These are phyloP conservation scores for Platichthys stellatus DNA, from an alignment of 2,113 vertebrate species.

Conservation along the genomic window DNA sequence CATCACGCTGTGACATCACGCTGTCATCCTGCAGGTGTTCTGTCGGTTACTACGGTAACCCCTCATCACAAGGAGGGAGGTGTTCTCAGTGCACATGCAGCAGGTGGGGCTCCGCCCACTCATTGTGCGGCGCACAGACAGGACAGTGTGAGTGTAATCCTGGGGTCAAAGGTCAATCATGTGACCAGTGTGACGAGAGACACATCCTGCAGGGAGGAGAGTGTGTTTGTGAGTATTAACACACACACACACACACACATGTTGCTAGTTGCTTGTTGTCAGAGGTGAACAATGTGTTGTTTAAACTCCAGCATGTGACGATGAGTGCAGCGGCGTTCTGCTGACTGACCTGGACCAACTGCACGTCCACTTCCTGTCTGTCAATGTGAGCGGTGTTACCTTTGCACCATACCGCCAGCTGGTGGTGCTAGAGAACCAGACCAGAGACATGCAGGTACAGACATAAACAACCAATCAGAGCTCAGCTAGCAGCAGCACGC, in stretches of 20 bases:
- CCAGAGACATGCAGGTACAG: conserved; percentile 83
- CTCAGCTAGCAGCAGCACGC: neutral
- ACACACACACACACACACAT: neutral
- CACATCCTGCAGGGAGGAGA: conserved; percentile 82
- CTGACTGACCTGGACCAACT: conserved; percentile 84
- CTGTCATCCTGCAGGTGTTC: conserved; percentile 84
- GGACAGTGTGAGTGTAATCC: conserved; percentile 89
- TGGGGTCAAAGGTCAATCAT: conserved; percentile 86
- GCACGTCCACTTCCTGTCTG: conserved; percentile 65
- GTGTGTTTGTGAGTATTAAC: conserved; percentile 88
- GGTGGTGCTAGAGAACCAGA: conserved; percentile 84
- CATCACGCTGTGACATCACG: neutral
- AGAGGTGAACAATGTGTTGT: neutral
- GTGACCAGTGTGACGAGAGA: conserved; percentile 86
- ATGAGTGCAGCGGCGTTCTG: conserved; percentile 86
- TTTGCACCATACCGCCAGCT: conserved; percentile 81
- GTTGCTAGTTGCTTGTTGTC: neutral
- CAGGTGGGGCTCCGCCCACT: conserved; percentile 80
- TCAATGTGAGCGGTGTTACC: conserved; percentile 83
- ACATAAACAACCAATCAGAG: neutral
- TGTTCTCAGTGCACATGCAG: conserved; percentile 87
- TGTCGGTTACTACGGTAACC: conserved; percentile 88
- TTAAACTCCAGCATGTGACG: conserved; percentile 85
- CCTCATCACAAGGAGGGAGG: conserved; percentile 70
- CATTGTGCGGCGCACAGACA: conserved; percentile 78